Evolutionary conservation across 1,140 invertebrate species (phyloP).

Genomic region (Zaprionus tsacasi): DNA sequence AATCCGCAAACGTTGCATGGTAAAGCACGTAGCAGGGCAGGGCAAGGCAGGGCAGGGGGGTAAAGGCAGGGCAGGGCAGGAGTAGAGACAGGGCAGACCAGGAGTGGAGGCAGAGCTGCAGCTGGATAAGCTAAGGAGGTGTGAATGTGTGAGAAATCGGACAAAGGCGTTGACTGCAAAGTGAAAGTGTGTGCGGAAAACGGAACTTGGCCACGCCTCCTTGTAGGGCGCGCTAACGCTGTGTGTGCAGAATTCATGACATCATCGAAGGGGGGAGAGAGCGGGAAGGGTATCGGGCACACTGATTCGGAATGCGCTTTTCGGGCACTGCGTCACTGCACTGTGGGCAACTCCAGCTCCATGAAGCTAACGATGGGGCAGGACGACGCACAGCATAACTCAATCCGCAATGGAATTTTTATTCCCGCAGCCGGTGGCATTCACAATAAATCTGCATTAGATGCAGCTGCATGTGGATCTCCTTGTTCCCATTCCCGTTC

Average conservation of each 20-base stretch:
- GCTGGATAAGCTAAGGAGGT: slow-evolving; percentile 32
- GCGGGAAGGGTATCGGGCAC: neutral
- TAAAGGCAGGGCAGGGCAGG: neutral
- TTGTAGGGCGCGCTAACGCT: neutral
- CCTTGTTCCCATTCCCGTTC: neutral
- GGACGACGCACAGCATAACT: slow-evolving; percentile 66
- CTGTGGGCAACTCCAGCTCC: too few relatives aligned
- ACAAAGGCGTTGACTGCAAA: slow-evolving; percentile 59
- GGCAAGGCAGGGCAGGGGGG: neutral
- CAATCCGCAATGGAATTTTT: slow-evolving; percentile 82
- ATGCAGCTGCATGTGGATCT: slow-evolving; percentile 11
- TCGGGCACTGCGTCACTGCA: slow-evolving; percentile 32
- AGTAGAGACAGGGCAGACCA: neutral
- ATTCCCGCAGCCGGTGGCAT: slow-evolving; percentile 80
- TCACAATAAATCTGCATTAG: slow-evolving; percentile 82
- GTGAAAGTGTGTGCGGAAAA: slow-evolving; percentile 65
- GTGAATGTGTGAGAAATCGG: slow-evolving; percentile 28
- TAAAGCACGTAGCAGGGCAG: slow-evolving; percentile 52
- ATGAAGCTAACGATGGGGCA: slow-evolving; percentile 64
- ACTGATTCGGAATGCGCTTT: neutral
- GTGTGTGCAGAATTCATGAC: slow-evolving; percentile 55
- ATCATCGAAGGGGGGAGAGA: slow-evolving; percentile 44
- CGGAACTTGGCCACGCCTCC: slow-evolving; percentile 28
- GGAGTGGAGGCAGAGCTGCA: neutral
- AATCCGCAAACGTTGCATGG: neutral